These are phyloP conservation scores for Rhagoletis pomonella DNA, from an alignment of 1,140 invertebrate genomes.

Conservation along the genomic window DNA sequence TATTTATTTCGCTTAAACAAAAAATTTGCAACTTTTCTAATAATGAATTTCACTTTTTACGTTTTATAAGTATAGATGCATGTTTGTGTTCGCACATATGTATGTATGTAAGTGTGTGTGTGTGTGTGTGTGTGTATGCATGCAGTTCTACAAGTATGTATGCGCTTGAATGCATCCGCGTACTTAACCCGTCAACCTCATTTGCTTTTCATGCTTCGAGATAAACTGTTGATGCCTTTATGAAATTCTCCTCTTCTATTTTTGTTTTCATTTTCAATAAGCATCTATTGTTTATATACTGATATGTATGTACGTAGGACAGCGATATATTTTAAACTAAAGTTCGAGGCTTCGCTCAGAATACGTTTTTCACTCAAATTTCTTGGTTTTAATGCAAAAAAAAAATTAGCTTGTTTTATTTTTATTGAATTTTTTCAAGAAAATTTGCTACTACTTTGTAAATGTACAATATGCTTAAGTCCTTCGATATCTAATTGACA, in stretches of 20 bases:
- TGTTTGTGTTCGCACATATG: not conserved
- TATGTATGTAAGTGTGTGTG: not conserved
- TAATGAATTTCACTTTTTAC: constrained; percentile 41
- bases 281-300: not conserved
- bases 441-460: too few species aligned
- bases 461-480: too few species aligned
- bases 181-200: constrained; percentile 41
- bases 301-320: not conserved
- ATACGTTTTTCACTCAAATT: not conserved
- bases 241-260: not conserved
- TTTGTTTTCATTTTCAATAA: constrained; percentile 28
- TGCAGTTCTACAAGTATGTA: not conserved
- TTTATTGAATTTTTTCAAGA: too few species aligned
- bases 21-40: constrained; percentile 34
- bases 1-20: constrained; percentile 16
- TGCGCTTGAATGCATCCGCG: constrained; percentile 28
- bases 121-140: not conserved
- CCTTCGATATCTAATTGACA: too few species aligned
- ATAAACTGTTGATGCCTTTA: constrained; percentile 35
- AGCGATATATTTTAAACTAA: not conserved
- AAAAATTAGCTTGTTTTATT: too few species aligned
- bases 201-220: constrained; percentile 18
- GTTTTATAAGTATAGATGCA: not conserved
- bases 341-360: not conserved
- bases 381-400: too few species aligned